These are phyloP conservation scores for Hippasteria phrygiana DNA, from an alignment of 53 echinoderm and acorn worm species.

Conservation along the genomic window DNA sequence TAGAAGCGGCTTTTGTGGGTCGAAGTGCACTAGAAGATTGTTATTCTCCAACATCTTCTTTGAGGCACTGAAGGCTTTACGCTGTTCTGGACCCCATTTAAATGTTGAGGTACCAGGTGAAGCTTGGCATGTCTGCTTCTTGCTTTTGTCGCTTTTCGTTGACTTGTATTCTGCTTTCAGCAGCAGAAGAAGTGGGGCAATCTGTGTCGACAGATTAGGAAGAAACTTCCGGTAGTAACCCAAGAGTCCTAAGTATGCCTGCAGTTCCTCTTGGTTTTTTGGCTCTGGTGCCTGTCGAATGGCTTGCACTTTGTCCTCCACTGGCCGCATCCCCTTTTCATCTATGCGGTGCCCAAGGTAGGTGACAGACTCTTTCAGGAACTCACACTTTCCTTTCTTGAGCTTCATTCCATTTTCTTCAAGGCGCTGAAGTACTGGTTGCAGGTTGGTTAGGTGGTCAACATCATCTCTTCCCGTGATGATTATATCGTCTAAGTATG, in stretches of 20 bases:
- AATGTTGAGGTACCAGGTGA: conserved; percentile 30
- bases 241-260: conserved; percentile 57
- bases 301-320: conserved; percentile 49
- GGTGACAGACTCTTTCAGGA: conserved; percentile 45
- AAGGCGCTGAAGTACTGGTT: background rate
- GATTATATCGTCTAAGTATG: too few species aligned
- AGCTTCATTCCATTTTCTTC: conserved; percentile 53
- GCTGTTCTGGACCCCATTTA: conserved; percentile 62
- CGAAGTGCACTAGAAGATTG: conserved; percentile 37
- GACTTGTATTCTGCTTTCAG: conserved; percentile 59
- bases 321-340: conserved; percentile 32
- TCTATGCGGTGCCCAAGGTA: conserved; percentile 58
- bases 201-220: conserved; percentile 38
- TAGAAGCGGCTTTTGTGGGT: conserved; percentile 38
- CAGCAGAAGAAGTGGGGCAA: conserved; percentile 43
- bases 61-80: conserved; percentile 28
- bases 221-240: conserved; percentile 63
- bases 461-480: too few species aligned
- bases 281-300: background rate
- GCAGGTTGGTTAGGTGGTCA: too few species aligned
- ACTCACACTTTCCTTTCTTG: conserved; percentile 60
- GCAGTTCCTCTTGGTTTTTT: conserved; percentile 53
- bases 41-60: conserved; percentile 7
- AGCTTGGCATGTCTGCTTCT: conserved; percentile 9
- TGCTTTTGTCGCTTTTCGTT: background rate